These are phyloP conservation scores for Talpa occidentalis DNA, from an alignment of 2,113 vertebrate species.

Conservation along the genomic window DNA sequence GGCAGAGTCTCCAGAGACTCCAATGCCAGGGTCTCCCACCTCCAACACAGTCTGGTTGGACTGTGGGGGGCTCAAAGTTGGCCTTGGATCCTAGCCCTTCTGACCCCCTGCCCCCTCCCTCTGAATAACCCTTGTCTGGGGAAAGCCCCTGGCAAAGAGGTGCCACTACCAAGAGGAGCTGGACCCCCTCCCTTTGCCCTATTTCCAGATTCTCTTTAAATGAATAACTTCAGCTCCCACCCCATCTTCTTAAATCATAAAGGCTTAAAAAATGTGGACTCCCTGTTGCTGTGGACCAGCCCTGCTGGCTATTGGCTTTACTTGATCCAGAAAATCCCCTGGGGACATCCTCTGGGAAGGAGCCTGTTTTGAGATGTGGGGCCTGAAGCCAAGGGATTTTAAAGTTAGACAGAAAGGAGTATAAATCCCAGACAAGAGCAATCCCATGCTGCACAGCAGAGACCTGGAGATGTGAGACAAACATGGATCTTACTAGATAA, in stretches of 20 bases:
- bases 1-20: background rate
- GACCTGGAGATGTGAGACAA: background rate
- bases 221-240: background rate
- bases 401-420: conserved; percentile 6
- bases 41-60: background rate
- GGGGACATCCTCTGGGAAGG: background rate
- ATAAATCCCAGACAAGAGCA: background rate
- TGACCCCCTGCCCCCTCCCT: fast-evolving
- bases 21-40: background rate
- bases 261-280: background rate
- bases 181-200: fast-evolving
- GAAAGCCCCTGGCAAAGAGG: background rate
- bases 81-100: background rate
- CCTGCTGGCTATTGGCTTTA: background rate
- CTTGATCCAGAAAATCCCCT: background rate
- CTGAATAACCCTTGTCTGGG: background rate
- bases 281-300: background rate
- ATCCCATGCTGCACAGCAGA: background rate
- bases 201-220: background rate
- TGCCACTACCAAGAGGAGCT: background rate
- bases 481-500: background rate
- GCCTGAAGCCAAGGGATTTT: background rate
- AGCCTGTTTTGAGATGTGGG: background rate
- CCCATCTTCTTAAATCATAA: background rate
- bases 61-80: background rate